Evolutionary conservation across 2,797 vertebrate genomes (phyloP), one percentile per base, ranked within the genome.

Genomic region (Takifugu rubripes): DNA sequence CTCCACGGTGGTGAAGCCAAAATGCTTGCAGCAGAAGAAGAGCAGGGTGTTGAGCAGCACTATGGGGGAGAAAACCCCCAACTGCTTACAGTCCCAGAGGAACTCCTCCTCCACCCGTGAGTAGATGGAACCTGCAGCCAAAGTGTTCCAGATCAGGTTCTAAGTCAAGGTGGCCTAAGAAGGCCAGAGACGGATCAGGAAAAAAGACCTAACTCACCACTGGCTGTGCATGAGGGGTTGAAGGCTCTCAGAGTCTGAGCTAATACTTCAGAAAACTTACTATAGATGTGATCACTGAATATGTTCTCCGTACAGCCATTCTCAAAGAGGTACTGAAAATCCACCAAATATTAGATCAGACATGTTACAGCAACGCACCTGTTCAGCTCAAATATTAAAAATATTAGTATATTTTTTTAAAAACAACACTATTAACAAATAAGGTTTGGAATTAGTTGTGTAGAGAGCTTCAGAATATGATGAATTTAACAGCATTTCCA

Each of bases 231-330:
- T 55, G 90, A 89, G 54, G 96, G 96, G 70, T 93, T 91, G 92
- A 96, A 99, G 74, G 84, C 90, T 86, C 92, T 93, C 81, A 99
- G 87, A 70, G 94, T 90, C 69, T 87, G 92, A 55, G 94, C 96
- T 77, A 99, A 92, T 79, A 94, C 94, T 64, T 88, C 90, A 81
- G 95, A 96, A 88, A 99, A 99, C 87, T 88, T 92, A 64, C 89
- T 91, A 88, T 98, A 99, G 90, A 97, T 96, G 46, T 92, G 87
- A 81, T 99, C 97, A 58, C 95, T 96, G 88, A 99, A 99, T 82
- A 99, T 98, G 90, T 99, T 99, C 86, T 99, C 97, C 93, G 97
- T 93, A 57, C 96, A 94, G 65, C 93, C 93, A 74, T 99, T 98
- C 79, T 98, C 94, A 92, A 99, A 98, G 74, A 99, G 92, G 83